Conservation (phyloP, 1,140 invertebrate species). For the Drosophila biarmipes region DNA sequence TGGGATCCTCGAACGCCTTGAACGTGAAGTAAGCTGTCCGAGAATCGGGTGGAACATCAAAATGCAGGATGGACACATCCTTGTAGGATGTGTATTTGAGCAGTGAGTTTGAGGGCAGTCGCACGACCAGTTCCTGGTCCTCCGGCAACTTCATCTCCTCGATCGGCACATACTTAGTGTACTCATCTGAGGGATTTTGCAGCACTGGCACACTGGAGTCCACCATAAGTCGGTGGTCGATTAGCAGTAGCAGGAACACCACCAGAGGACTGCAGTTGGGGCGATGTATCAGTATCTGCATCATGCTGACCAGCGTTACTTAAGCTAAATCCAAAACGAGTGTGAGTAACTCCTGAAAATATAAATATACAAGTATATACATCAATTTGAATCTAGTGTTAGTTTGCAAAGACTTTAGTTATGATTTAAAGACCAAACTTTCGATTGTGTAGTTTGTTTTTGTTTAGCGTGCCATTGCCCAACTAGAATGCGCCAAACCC, state of each 20-base stretch:
- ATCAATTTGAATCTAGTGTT: not conserved
- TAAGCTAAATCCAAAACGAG: not conserved
- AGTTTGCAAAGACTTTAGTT: not conserved
- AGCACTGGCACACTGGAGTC: slow-evolving; percentile 57
- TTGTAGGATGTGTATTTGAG: slow-evolving; percentile 82
- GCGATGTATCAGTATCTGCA: slow-evolving; percentile 18
- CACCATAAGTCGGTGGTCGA: slow-evolving; percentile 34
- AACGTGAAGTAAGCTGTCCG: slow-evolving; percentile 74
- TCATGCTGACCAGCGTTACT: slow-evolving; percentile 17
- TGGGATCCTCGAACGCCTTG: slow-evolving; percentile 80
- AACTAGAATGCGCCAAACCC: slow-evolving; percentile 6
- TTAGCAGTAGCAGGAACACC: slow-evolving; percentile 34
- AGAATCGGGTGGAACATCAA: slow-evolving; percentile 70
- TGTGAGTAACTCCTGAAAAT: slow-evolving; percentile 5
- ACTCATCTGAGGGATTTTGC: slow-evolving; percentile 49
- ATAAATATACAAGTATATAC: not conserved
- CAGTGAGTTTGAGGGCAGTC: slow-evolving; percentile 79
- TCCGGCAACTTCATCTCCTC: slow-evolving; percentile 60
- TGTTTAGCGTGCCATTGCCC: slow-evolving; percentile 13
- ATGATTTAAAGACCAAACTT: slow-evolving; percentile 3
- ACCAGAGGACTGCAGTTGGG: slow-evolving; percentile 27
- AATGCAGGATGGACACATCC: slow-evolving; percentile 84
- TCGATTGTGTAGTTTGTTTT: slow-evolving; percentile 9
- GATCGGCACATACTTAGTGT: slow-evolving; percentile 43
- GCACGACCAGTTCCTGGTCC: slow-evolving; percentile 73